Percentiles rank a stretch among this genome's conserved stretches.
Conservation (phyloP, 53 echinoderm and acorn worm genomes). For the Patiria pectinifera region DNA sequence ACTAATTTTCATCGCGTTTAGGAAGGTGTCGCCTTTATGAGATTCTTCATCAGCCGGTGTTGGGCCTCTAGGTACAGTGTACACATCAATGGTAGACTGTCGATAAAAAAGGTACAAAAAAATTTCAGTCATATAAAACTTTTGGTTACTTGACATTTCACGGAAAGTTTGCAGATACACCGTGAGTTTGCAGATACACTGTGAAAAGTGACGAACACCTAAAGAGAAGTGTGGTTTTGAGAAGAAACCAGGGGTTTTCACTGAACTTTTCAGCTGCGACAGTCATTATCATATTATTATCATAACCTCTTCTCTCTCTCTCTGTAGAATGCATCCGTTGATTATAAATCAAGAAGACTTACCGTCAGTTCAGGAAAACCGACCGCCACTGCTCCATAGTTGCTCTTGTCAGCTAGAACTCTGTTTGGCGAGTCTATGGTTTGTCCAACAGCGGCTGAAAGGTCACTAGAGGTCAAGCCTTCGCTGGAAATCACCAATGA, state of each 20-base stretch:
- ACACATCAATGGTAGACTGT: slow-evolving; percentile 85
- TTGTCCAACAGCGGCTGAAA: slow-evolving; percentile 76
- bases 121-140: not conserved
- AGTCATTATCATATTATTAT: no score
- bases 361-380: slow-evolving; percentile 87
- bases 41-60: slow-evolving; percentile 30
- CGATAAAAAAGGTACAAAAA: not conserved
- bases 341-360: not conserved
- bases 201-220: no score
- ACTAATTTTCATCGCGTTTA: slow-evolving; percentile 50
- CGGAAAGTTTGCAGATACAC: no score
- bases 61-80: slow-evolving; percentile 79
- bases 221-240: no score
- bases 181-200: no score
- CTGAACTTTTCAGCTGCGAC: no score
- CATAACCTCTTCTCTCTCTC: no score
- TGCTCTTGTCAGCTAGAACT: slow-evolving; percentile 72
- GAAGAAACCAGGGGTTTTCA: no score
- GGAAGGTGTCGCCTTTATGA: slow-evolving; percentile 50
- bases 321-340: not conserved
- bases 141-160: not conserved
- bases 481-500: slow-evolving; percentile 47
- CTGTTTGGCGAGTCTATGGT: slow-evolving; percentile 90
- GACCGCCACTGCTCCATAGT: slow-evolving; percentile 81
- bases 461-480: slow-evolving; percentile 63